Base-by-base conservation (phyloP, 2,113 vertebrate genomes). In the Tursiops truncatus region DNA sequence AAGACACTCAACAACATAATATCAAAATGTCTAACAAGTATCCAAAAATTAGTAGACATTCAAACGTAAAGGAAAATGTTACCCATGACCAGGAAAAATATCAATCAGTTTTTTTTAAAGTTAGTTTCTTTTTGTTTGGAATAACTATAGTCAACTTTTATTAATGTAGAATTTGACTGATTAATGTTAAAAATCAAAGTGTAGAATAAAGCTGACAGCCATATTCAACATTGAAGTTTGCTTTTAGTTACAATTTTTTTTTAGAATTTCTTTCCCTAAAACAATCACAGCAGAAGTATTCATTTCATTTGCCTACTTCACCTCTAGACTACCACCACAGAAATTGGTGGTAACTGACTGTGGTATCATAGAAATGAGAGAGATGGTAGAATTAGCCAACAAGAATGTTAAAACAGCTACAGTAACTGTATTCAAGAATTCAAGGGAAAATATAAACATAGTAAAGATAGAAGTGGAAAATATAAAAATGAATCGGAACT, bases 111-210 rank as follows among this genome's bases (percentile, higher is more conserved):
- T 31, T 23, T 67, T 33, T 76, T 53, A 53, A 38, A 96, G 85
- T 53, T 20, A 20, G 33, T 88, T 80, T 87, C 41, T 84, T 93
- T 95, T 96, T 96, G 95, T 87, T 96, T 56, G 74, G 60, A 70
- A 77, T 79, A 94, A 81, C 76, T 83, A 8, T 36, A 41, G 65
- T 65, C 44, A 94, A 33, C 53, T 89, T 93, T 87, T 63, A 92
- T 82, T 63, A 89, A 31, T 53, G 18, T 56, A 13, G n/a, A 97
- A 93, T 18, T 63, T 89, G 67, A 70, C 9, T 67, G 47, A 88
- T 44, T 28, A 28, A 63, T 20, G 8, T 81, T 81, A 91, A 89
- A 76, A 96, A n/a, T 79, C 53, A 71, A 94, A 86, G 33, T 79
- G 50, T 74, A 60, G 76, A 94, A 84, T 36, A 92, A 94, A 84